Evolutionary conservation across 2,797 vertebrate genomes (phyloP).

Genomic region (Hoplostethus mediterraneus): DNA sequence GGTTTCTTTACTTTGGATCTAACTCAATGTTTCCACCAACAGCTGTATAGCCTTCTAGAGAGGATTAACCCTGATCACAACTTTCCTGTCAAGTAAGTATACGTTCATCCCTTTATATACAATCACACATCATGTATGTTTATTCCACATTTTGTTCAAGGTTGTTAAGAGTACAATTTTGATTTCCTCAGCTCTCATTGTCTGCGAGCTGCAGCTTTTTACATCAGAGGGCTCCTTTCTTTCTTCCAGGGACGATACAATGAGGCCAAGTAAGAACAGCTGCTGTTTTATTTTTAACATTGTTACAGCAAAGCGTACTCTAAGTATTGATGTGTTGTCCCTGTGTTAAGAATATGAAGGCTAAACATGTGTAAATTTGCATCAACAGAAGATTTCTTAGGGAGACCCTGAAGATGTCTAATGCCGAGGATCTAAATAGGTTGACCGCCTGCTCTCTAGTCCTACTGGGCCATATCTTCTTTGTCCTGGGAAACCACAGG

Average conservation of each 20-base stretch:
- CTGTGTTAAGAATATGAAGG: not conserved
- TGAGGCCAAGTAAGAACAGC: conserved; percentile 89
- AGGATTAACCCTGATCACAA: conserved; percentile 93
- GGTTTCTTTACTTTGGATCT: not conserved
- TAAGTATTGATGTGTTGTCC: not conserved
- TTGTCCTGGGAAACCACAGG: conserved; percentile 91
- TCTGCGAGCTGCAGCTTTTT: conserved; percentile 90
- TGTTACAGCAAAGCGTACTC: not conserved
- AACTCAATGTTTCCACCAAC: conserved; percentile 4
- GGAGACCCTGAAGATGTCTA: conserved; percentile 93
- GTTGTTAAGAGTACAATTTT: not conserved
- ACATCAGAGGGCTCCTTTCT: conserved; percentile 91
- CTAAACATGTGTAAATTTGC: conserved; percentile 11
- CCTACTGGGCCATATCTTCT: conserved; percentile 93
- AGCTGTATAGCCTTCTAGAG: conserved; percentile 91
- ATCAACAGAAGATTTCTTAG: conserved; percentile 86
- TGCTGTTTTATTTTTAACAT: not conserved
- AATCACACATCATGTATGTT: not conserved
- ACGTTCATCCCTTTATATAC: not conserved
- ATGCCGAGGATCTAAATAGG: conserved; percentile 91
- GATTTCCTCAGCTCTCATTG: conserved; percentile 87
- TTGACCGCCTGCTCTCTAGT: conserved; percentile 91
- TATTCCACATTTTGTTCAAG: too few species aligned
- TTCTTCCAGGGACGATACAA: conserved; percentile 94
- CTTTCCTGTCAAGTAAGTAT: conserved; percentile 89